phyloP scores from a whole-genome alignment of 2,888 invertebrate species.

The Linyphia triangularis region DNA sequence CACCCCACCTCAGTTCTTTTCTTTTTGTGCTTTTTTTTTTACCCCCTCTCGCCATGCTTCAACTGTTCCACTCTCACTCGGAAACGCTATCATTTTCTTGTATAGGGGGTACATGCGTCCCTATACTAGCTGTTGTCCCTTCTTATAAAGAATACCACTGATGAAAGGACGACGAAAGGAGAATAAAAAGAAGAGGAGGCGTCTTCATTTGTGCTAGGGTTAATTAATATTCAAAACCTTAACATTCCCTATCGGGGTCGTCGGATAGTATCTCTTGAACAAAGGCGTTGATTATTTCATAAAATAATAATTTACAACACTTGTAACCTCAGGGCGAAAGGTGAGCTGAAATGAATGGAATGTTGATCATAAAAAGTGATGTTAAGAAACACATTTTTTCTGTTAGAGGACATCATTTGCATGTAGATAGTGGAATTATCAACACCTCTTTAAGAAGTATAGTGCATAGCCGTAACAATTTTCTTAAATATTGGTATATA shows the following conservation, averaged over 20 bases:
- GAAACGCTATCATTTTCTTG: slow-evolving; percentile 2
- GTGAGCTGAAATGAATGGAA: too few species aligned
- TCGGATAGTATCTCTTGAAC: not conserved
- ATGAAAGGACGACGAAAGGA: not conserved
- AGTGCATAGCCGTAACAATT: too few species aligned
- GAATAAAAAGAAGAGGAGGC: not conserved
- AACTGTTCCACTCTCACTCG: slow-evolving; percentile 41
- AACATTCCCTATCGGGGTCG: not conserved
- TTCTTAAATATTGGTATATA: too few species aligned
- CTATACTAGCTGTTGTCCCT: slow-evolving; percentile 11
- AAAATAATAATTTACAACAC: not conserved
- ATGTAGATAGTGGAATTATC: too few species aligned
- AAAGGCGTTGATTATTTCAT: not conserved
- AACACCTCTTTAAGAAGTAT: too few species aligned
- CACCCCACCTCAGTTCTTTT: not conserved
- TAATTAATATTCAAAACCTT: slow-evolving; percentile 12
- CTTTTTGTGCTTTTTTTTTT: not conserved
- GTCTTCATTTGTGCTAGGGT: not conserved
- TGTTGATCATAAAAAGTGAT: too few species aligned
- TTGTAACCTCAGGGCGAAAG: not conserved
- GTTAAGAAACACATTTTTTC: too few species aligned
- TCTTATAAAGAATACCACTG: slow-evolving; percentile 15
- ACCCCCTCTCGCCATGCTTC: slow-evolving; percentile 14
- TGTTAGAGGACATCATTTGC: too few species aligned
- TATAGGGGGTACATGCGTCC: slow-evolving; percentile 22